Evolutionary conservation across 2,797 vertebrate species (phyloP).

Genomic region (Pogonophryne albipinna): DNA sequence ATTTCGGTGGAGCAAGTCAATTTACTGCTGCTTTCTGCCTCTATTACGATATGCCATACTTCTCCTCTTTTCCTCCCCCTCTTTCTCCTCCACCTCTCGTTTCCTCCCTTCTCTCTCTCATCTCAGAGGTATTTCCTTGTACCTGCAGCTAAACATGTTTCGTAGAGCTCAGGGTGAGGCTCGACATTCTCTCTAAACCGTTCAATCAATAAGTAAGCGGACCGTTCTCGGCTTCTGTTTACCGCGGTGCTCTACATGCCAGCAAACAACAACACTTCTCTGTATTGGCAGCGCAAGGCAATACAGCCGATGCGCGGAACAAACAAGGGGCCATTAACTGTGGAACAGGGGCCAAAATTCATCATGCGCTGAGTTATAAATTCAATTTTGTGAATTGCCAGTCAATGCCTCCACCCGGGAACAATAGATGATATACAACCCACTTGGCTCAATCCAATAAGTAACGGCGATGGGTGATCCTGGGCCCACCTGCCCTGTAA

Average conservation of each 20-base stretch:
- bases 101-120: neutral
- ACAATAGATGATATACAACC: constrained; percentile 89
- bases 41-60: constrained; percentile 28
- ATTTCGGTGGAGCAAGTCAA: constrained; percentile 59
- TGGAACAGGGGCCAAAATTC: constrained; percentile 76
- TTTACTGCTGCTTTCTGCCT: constrained; percentile 56
- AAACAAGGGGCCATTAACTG: constrained; percentile 82
- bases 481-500: constrained; percentile 86
- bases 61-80: neutral
- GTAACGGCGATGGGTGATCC: constrained; percentile 79
- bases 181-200: constrained; percentile 68
- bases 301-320: constrained; percentile 55
- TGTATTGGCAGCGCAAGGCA: constrained; percentile 57
- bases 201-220: constrained; percentile 74
- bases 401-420: constrained; percentile 82
- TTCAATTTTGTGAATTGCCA: constrained; percentile 87
- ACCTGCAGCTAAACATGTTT: constrained; percentile 56
- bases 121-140: constrained; percentile 54
- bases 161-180: constrained; percentile 50
- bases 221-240: constrained; percentile 61
- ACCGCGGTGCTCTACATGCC: constrained; percentile 66
- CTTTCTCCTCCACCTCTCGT: neutral
- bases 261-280: constrained; percentile 71
- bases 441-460: constrained; percentile 88
- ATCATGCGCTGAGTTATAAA: constrained; percentile 83